These are phyloP conservation scores for Tetramorium parvispinum DNA, from an alignment of 1,140 invertebrate species.

Conservation along the genomic window DNA sequence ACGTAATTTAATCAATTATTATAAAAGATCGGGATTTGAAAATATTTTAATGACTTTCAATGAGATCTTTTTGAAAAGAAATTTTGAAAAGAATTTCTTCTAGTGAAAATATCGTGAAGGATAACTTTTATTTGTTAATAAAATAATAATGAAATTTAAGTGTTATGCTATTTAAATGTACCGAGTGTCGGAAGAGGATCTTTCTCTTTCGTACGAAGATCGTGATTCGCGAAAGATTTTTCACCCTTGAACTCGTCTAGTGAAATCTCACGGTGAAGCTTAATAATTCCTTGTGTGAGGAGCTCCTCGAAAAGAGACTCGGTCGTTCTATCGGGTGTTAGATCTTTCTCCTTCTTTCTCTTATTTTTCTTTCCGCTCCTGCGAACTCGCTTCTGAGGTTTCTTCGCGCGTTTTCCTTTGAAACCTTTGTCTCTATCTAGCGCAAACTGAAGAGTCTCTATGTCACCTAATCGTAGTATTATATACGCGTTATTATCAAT, in stretches of 20 bases:
- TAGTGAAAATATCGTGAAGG: background rate
- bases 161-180: slow-evolving; percentile 52
- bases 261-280: slow-evolving; percentile 90
- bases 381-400: slow-evolving; percentile 92
- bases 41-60: background rate
- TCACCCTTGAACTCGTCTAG: slow-evolving; percentile 93
- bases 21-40: background rate
- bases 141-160: background rate
- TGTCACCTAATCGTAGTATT: slow-evolving; percentile 75
- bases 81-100: background rate
- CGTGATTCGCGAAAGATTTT: slow-evolving; percentile 89
- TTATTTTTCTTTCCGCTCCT: slow-evolving; percentile 94
- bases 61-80: background rate
- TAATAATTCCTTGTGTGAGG: slow-evolving; percentile 95
- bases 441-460: slow-evolving; percentile 87
- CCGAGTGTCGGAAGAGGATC: slow-evolving; percentile 87
- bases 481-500: background rate
- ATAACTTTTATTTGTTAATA: background rate
- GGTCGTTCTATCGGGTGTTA: slow-evolving; percentile 96
- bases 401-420: slow-evolving; percentile 92
- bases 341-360: slow-evolving; percentile 97
- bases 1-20: slow-evolving; percentile 5
- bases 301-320: slow-evolving; percentile 97
- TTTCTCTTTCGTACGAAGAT: slow-evolving; percentile 85
- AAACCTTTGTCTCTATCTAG: slow-evolving; percentile 90